Conservation (phyloP, 2,797 vertebrate species). For the Gallinago solitaria region DNA sequence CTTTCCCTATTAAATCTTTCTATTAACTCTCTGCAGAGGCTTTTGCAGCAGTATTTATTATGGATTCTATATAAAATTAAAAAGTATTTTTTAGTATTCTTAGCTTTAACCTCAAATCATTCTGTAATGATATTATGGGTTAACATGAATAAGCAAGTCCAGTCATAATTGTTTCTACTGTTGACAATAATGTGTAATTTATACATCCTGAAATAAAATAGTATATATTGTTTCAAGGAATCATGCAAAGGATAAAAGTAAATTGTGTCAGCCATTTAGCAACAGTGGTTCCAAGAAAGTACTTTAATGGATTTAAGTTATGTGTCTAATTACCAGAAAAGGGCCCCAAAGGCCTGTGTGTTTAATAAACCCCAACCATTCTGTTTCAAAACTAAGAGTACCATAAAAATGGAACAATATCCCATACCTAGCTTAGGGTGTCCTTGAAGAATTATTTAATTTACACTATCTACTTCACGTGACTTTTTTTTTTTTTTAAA, state of each 20-base stretch:
- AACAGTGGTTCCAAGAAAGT: conserved; percentile 8
- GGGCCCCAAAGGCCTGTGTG: neutral
- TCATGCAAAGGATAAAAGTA: conserved; percentile 41
- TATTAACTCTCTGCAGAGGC: neutral
- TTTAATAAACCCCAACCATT: conserved; percentile 32
- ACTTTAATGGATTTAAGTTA: conserved; percentile 45
- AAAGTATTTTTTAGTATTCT: neutral
- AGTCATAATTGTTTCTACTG: conserved; percentile 33
- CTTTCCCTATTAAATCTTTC: neutral
- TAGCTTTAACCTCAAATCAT: conserved; percentile 22
- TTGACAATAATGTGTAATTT: conserved; percentile 29
- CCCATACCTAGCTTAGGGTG: neutral
- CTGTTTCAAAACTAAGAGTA: neutral
- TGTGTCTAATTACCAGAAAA: conserved; percentile 37
- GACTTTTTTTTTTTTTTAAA: neutral
- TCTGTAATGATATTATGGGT: neutral
- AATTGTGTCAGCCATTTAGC: conserved; percentile 31
- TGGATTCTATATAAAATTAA: neutral
- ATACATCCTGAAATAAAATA: conserved; percentile 45
- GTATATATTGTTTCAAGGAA: neutral
- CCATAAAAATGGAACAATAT: neutral
- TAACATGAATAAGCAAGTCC: conserved; percentile 23
- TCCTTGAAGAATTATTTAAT: neutral
- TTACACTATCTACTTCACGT: neutral
- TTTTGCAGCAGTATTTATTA: neutral